Evolutionary conservation across 2,113 vertebrate genomes (phyloP).

Genomic region (Clarias gariepinus): DNA sequence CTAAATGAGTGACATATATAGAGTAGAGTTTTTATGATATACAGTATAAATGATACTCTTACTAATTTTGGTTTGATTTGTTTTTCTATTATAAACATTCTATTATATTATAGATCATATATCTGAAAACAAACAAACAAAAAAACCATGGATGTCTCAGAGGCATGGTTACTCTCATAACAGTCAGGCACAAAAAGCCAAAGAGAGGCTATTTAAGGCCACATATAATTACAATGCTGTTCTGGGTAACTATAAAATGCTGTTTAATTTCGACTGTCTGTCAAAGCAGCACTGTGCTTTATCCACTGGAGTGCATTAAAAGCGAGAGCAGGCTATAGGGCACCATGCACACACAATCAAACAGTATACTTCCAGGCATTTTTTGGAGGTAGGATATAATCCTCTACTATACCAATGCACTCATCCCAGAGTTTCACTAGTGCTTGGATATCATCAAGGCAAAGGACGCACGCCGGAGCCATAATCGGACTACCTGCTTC

Average conservation of each 20-base stretch:
- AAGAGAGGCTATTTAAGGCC: conserved; percentile 20
- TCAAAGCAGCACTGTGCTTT: conserved; percentile 28
- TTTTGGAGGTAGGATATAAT: neutral
- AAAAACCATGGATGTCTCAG: neutral
- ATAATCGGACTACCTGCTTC: no score
- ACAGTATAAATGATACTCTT: neutral
- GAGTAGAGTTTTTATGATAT: neutral
- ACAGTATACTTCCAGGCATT: neutral
- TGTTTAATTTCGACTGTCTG: conserved; percentile 40
- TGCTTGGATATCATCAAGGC: no score
- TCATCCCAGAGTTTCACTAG: no score
- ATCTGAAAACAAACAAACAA: neutral
- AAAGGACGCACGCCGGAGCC: no score
- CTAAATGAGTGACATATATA: neutral
- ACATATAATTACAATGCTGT: conserved; percentile 40
- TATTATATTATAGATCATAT: no score
- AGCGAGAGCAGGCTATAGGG: neutral
- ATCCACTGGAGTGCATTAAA: conserved; percentile 9
- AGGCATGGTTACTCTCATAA: neutral
- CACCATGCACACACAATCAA: neutral
- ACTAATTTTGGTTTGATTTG: neutral
- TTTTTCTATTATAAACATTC: neutral
- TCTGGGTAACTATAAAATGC: conserved; percentile 9
- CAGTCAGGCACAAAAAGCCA: conserved; percentile 4
- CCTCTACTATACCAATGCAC: no score